Evolutionary conservation across 2,797 vertebrate species (phyloP), one percentile per base, ranked within the genome.

Genomic region (Trachurus trachurus): DNA sequence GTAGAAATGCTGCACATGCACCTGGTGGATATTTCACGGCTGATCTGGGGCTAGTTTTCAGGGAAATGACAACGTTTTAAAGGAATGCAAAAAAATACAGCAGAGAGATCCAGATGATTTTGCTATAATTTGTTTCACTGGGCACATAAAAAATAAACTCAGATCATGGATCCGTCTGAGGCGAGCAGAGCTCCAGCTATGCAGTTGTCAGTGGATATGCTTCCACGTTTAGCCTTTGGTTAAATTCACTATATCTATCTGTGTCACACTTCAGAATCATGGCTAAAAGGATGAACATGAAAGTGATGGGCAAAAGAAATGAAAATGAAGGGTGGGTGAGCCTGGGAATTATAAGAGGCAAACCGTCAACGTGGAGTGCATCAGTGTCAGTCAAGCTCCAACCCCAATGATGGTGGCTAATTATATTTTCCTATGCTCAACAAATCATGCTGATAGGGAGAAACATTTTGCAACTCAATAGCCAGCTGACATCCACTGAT

Each of bases 391-490:
- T 90, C 89, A 82, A 74, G 80, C 86, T 73, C 73, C 80, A 74
- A 80, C 82, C 77, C 82, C 75, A 65, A 83, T 87, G 88, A 93
- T 87, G 80, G 72, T 50, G 66, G 82, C 78, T 93, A 92, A 93
- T 93, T 92, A 92, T 82, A 93, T 91, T 89, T 91, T 66, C 77
- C 86, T 62, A 67, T 84, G 84, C 90, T 90, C 85, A 86, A 86
- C 89, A 89, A 89, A 92, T 90, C 88, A 77, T 19, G 77, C 87
- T 86, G 87, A 89, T 89, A 74, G 78, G 65, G 80, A 74, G 69
- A 86, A 88, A 87, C 78, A 90, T 87, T 88, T 83, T 83, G 87
- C 89, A 87, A 91, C 83, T 90, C 86, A 90, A 89, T 88, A 89
- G 86, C 78, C 87, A 64, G 86, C 89, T 91, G 92, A 92, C 88